Conservation (phyloP, 2,113 vertebrate species). For the Eubucco bourcierii region DNA sequence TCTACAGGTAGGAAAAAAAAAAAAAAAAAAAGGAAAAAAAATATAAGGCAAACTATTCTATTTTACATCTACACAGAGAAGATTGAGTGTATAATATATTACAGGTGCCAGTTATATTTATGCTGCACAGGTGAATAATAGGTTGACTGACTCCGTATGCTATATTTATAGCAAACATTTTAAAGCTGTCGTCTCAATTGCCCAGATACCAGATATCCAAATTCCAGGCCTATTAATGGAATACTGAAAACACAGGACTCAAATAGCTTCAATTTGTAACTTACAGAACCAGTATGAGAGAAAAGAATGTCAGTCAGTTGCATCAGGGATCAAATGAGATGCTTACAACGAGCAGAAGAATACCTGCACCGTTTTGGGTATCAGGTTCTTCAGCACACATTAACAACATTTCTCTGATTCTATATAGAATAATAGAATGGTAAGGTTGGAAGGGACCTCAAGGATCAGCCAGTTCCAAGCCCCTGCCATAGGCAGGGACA, state of each 20-base stretch:
- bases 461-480: too few species aligned
- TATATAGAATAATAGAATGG: not conserved
- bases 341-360: not conserved
- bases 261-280: not conserved
- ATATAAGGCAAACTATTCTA: not conserved
- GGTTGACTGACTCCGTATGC: not conserved
- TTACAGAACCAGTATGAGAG: not conserved
- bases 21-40: not conserved
- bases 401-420: not conserved
- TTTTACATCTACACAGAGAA: not conserved
- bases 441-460: too few species aligned
- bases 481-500: too few species aligned
- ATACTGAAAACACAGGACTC: not conserved
- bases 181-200: not conserved
- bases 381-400: not conserved
- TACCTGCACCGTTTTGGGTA: not conserved
- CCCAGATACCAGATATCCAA: not conserved
- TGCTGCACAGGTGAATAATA: not conserved
- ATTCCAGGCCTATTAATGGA: not conserved
- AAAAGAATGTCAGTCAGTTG: not conserved
- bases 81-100: not conserved
- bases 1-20: not conserved
- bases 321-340: not conserved
- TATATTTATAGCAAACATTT: not conserved
- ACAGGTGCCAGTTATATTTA: not conserved